Percentiles rank a stretch among this genome's conserved stretches.
phyloP scores from a whole-genome alignment of 64 coral and sea anemone species.

The Orbicella faveolata region DNA sequence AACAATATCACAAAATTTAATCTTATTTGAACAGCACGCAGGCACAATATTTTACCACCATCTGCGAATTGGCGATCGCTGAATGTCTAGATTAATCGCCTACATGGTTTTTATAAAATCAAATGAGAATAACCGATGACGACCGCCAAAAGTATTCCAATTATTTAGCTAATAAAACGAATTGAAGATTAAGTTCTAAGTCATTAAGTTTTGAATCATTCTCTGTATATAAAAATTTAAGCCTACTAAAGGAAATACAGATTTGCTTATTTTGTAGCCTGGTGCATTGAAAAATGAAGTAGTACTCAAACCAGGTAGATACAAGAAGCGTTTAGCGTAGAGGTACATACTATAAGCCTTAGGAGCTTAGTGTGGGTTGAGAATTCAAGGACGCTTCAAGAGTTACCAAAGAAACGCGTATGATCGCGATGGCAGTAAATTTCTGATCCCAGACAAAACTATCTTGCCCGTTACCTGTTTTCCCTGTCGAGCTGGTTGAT shows the following conservation, averaged over 20 bases:
- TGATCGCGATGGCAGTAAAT: background rate
- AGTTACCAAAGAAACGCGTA: slow-evolving; percentile 65
- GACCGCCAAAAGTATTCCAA: slow-evolving; percentile 11
- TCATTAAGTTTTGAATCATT: background rate
- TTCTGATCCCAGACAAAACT: background rate
- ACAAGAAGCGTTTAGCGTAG: no score
- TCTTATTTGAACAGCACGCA: background rate
- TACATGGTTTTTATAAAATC: background rate
- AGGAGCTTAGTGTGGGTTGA: background rate
- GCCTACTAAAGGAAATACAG: background rate
- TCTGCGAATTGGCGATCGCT: background rate
- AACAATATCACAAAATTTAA: background rate
- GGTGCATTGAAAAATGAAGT: background rate
- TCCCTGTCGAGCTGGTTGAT: slow-evolving; percentile 98
- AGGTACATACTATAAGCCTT: no score
- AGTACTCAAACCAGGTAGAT: no score
- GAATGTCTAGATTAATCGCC: background rate
- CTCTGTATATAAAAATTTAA: background rate
- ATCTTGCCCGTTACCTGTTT: slow-evolving; percentile 69
- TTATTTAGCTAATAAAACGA: background rate
- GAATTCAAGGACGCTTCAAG: slow-evolving; percentile 34
- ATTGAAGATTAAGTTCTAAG: background rate
- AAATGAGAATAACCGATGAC: background rate
- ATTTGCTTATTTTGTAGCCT: no score
- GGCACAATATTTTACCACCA: background rate